Base-by-base conservation (phyloP, 1,140 invertebrate species). In the Triops longicaudatus region DNA sequence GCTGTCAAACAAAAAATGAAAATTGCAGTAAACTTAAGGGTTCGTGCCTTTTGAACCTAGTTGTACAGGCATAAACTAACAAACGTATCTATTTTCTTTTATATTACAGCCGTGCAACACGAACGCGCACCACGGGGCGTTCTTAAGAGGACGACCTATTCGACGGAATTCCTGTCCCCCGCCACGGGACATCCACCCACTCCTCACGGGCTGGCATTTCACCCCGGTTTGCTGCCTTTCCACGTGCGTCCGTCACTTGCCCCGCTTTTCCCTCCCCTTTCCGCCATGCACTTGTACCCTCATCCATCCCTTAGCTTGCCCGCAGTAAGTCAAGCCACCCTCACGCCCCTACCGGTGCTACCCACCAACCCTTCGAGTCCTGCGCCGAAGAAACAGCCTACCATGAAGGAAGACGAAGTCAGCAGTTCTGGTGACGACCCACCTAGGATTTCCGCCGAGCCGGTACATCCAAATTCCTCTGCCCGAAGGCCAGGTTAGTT, bases 31-130 rank as follows among this genome's bases (percentile, higher is more conserved):
- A n/a, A n/a, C n/a, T 37, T 37, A 37, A 37, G 2, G 31, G 2
- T 37, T 37, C 2, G 7, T 37, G 31, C 31, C 31, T 37, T 37
- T 37, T 37, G n/a, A n/a, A n/a, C n/a, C n/a, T n/a, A n/a, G n/a
- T n/a, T n/a, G n/a, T n/a, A n/a, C n/a, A n/a, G n/a, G n/a, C n/a
- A n/a, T n/a, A n/a, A n/a, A n/a, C n/a, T n/a, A n/a, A n/a, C n/a
- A n/a, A 72, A 63, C 63, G 10, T 76, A 17, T 26, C 43, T n/a
- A 27, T 41, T 26, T 72, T 77, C 27, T 73, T 73, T 73, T 42
- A 0, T 28, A 11, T n/a, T n/a, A 79, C 87, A 96, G 94, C 94
- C 78, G 94, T 96, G 5, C 93, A 96, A 82, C 93, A 96, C 84
- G 93, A 96, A 84, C 86, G 94, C 79, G 92, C 93, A 14, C 93